phyloP scores from a whole-genome alignment of 2,888 invertebrate species.

The Coleophora deauratella region DNA sequence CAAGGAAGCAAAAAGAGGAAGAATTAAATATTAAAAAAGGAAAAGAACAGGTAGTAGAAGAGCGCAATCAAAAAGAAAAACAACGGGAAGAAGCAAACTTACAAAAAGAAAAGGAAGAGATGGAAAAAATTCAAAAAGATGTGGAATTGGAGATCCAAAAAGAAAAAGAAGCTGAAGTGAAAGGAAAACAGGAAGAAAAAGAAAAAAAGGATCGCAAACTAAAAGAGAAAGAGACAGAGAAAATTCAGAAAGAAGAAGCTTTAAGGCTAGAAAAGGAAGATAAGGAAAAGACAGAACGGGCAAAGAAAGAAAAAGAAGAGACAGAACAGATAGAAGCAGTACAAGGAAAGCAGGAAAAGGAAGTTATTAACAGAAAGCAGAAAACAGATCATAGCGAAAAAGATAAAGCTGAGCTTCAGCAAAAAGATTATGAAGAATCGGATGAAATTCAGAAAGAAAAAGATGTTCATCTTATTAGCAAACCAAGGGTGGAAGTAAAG shows the following conservation, averaged over 20 bases:
- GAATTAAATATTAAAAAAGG: background rate
- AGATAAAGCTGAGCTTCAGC: background rate
- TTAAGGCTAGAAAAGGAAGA: too few relatives aligned
- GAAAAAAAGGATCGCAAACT: conserved; percentile 7
- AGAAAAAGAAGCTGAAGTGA: too few relatives aligned
- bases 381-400: conserved; percentile 3
- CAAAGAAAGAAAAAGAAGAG: conserved; percentile 6
- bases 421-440: conserved; percentile 1
- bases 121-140: conserved; percentile 1
- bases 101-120: background rate
- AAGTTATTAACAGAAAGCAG: conserved; percentile 5
- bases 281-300: conserved; percentile 8
- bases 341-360: background rate
- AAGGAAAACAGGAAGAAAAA: too few relatives aligned
- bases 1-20: conserved; percentile 8
- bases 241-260: conserved; percentile 14
- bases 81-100: conserved; percentile 10
- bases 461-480: conserved; percentile 5
- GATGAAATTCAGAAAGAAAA: conserved; percentile 5
- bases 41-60: background rate
- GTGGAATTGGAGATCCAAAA: conserved; percentile 5
- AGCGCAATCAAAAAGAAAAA: background rate
- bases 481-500: conserved; percentile 3
- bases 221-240: background rate
- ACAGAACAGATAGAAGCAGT: too few relatives aligned